These are phyloP conservation scores for Camponotus pennsylvanicus DNA, from an alignment of 1,140 invertebrate genomes.

Conservation along the genomic window DNA sequence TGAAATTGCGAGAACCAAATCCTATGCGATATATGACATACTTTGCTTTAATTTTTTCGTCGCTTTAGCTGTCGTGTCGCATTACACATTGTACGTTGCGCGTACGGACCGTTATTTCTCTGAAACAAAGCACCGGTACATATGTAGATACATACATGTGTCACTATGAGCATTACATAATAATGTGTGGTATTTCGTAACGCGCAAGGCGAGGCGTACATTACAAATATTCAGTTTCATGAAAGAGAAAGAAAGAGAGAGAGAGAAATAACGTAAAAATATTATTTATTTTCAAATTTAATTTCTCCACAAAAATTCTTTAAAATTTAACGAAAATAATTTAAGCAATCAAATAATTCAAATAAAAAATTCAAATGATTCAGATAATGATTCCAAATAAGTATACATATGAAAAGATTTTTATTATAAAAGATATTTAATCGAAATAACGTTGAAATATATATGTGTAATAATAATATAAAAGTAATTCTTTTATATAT, in stretches of 20 bases:
- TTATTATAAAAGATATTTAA: not conserved
- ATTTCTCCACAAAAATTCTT: not conserved
- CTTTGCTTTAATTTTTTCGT: conserved; percentile 16
- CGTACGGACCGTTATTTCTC: conserved; percentile 63
- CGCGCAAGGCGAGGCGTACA: conserved; percentile 23
- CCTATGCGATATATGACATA: not conserved
- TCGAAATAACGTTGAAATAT: not conserved
- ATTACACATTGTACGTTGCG: conserved; percentile 6
- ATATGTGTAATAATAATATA: not conserved
- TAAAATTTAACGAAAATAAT: not conserved
- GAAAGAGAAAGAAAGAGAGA: too few species aligned
- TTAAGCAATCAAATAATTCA: not conserved
- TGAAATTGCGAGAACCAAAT: conserved; percentile 4
- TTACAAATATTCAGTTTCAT: not conserved
- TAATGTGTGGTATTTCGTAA: conserved; percentile 36
- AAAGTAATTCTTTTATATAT: too few species aligned
- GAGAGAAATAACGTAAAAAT: not conserved
- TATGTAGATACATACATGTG: not conserved
- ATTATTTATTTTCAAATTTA: not conserved
- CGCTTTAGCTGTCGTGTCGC: not conserved
- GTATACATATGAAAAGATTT: not conserved
- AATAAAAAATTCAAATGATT: too few species aligned
- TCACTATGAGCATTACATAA: conserved; percentile 42
- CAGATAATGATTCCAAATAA: not conserved
- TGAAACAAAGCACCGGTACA: conserved; percentile 56